Evolutionary conservation across 2,113 vertebrate species (phyloP).

Genomic region (Climacteris rufus): DNA sequence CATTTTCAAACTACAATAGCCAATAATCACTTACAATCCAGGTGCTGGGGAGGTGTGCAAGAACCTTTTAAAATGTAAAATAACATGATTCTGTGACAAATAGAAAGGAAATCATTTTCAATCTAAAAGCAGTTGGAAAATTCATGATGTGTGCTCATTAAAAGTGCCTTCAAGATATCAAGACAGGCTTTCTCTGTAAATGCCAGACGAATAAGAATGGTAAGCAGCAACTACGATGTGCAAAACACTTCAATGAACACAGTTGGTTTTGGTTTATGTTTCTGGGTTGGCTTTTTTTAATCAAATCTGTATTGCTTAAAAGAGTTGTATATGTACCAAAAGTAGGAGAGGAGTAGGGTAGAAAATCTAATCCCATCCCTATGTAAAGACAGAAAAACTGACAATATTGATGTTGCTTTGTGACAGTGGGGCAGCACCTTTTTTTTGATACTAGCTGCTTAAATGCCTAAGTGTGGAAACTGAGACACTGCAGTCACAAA

Average conservation of each 20-base stretch:
- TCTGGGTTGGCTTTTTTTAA: not conserved
- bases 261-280: not conserved
- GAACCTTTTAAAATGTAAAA: conserved; percentile 61
- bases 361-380: not conserved
- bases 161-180: conserved; percentile 46
- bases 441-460: not conserved
- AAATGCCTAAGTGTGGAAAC: not conserved
- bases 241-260: conserved; percentile 10
- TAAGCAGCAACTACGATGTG: not conserved
- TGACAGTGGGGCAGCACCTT: not conserved
- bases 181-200: conserved; percentile 25
- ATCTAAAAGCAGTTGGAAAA: conserved; percentile 42
- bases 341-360: not conserved
- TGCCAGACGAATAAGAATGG: conserved; percentile 4
- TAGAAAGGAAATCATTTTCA: conserved; percentile 41
- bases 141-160: conserved; percentile 48
- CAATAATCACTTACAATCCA: conserved; percentile 42
- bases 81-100: conserved; percentile 39
- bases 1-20: conserved; percentile 28
- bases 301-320: not conserved
- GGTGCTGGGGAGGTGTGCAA: not conserved
- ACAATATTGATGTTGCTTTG: not conserved
- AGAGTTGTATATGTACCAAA: not conserved
- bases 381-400: not conserved
- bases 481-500: not conserved